Conservation (phyloP, 1,140 invertebrate genomes). For the Bombus cullumanus region DNA sequence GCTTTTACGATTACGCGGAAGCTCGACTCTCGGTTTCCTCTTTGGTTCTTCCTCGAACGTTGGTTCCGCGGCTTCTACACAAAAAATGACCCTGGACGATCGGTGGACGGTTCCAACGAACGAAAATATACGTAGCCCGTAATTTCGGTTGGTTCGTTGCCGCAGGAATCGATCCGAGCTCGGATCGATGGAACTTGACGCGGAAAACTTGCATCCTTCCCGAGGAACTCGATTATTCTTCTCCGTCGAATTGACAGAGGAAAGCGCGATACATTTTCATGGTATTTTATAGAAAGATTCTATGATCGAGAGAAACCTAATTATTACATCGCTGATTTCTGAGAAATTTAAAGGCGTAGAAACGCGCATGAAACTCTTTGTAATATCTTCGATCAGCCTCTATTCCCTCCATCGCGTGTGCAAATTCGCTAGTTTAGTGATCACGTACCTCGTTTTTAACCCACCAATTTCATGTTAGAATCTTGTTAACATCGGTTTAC, state of each 20-base stretch:
- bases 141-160: neutral
- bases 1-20: constrained; percentile 17
- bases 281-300: too few relatives aligned
- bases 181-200: neutral
- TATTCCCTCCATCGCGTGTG: too few relatives aligned
- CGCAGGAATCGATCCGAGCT: neutral
- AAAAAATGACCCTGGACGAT: neutral
- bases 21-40: neutral
- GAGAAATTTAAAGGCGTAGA: too few relatives aligned
- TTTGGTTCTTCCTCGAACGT: constrained; percentile 18
- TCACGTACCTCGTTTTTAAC: too few relatives aligned
- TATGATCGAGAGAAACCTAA: too few relatives aligned
- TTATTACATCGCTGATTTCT: too few relatives aligned
- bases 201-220: constrained; percentile 1
- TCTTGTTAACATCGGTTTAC: too few relatives aligned
- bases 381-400: too few relatives aligned
- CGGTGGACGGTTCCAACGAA: neutral
- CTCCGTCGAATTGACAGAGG: neutral
- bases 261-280: too few relatives aligned
- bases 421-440: too few relatives aligned
- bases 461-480: too few relatives aligned
- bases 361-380: too few relatives aligned
- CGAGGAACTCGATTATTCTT: neutral
- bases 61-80: neutral
- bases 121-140: constrained; percentile 1